A percentile compares a stretch with the other conserved stretches of the same genome.
Evolutionary conservation across 2,797 vertebrate genomes (phyloP).

Genomic region (Pogoniulus pusillus): DNA sequence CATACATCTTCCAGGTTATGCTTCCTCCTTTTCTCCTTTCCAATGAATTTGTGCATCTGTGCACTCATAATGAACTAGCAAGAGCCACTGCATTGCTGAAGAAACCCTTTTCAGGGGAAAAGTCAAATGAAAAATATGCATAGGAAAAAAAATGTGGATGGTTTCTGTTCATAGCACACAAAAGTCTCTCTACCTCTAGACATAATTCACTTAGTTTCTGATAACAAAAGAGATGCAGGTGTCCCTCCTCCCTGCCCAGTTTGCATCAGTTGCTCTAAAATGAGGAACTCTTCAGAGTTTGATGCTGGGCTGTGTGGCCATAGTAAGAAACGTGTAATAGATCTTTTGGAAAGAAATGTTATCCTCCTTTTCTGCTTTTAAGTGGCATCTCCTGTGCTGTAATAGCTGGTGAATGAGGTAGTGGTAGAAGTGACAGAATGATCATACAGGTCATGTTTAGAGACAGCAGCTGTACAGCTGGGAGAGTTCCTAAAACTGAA

Average conservation of each 20-base stretch:
- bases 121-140: neutral
- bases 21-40: neutral
- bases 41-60: neutral
- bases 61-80: neutral
- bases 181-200: neutral
- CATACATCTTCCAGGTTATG: neutral
- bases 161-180: neutral
- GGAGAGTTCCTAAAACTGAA: neutral
- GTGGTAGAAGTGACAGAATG: neutral
- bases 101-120: neutral
- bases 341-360: neutral
- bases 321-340: neutral
- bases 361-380: neutral
- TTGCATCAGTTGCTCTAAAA: neutral
- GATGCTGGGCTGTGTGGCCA: neutral
- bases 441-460: neutral
- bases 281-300: neutral
- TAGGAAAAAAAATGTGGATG: neutral
- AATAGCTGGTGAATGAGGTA: neutral
- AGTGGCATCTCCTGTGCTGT: neutral
- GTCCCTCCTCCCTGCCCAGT: neutral
- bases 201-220: neutral
- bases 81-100: neutral
- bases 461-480: neutral
- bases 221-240: neutral